Evolutionary conservation across 1,140 invertebrate genomes (phyloP), one percentile per base, ranked within the genome.

Genomic region (Bathynomus jamesi): DNA sequence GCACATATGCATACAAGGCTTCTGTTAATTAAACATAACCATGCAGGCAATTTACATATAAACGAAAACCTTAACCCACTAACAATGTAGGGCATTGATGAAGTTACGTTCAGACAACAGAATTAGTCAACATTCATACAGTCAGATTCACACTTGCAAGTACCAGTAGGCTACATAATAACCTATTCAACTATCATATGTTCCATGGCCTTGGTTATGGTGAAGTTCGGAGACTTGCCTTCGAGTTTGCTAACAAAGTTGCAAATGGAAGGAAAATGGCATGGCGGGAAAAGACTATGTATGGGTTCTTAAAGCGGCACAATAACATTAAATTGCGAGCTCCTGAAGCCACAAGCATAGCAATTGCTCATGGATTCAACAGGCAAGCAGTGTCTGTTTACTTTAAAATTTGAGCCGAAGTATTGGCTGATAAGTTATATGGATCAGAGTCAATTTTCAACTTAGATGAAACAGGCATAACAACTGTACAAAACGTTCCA

Each of bases 401-500:
- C 28, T 77, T 31, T 61, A 64, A 46, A 28, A 77, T 76, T 28
- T 61, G 65, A 29, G 28, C 25, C 17, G n/a, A 0, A n/a, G 40
- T 64, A 11, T n/a, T 65, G 60, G 4, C 63, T n/a, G 64, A 68
- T 13, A n/a, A 78, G 28, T 21, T 70, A 3, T 75, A 75, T 32
- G 31, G 24, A 31, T 17, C 66, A 8, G 31, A 63, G 24, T 13
- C 65, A 28, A 72, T 79, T 40, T 78, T 63, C 62, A 78, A 77
- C 67, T 27, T 76, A 17, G 79, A 79, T 69, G 82, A 85, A 76
- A 84, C 80, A 8, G 81, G 81, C 1, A 73, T 81, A 27, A 84
- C 82, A 0, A 84, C 83, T 17, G 84, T 85, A 4, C 81, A 82
- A 65, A 81, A 80, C 29, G 79, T 80, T n/a, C 67, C 63, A 13